phyloP scores from a whole-genome alignment of 2,797 vertebrate species.

The Rhabdomys pumilio region DNA sequence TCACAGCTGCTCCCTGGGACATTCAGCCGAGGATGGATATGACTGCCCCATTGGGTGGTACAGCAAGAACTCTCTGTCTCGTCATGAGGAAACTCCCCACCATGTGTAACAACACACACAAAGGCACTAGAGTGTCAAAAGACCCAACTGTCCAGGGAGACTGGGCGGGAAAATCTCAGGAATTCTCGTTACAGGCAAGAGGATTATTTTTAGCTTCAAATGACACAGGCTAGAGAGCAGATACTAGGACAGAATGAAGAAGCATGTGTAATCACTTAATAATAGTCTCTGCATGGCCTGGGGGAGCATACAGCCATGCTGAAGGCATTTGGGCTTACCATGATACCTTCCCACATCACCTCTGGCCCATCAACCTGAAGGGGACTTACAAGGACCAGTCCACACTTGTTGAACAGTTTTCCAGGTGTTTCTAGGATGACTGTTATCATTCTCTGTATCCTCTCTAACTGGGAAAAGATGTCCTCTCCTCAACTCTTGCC shows the following conservation, averaged over 20 bases:
- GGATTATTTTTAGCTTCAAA: constrained; percentile 76
- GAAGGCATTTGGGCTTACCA: constrained; percentile 7
- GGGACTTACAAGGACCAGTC: neutral
- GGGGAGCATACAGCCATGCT: constrained; percentile 39
- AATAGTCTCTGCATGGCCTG: constrained; percentile 51
- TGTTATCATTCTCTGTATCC: constrained; percentile 25
- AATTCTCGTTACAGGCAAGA: constrained; percentile 50
- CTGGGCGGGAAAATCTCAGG: constrained; percentile 53
- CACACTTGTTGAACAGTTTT: constrained; percentile 55
- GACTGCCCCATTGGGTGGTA: accelerated
- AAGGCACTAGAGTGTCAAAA: neutral
- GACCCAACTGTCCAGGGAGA: neutral
- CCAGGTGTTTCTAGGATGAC: constrained; percentile 71
- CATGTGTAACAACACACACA: neutral
- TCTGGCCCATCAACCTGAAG: neutral
- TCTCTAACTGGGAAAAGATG: constrained; percentile 34
- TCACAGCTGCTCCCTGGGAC: neutral
- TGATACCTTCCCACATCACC: constrained; percentile 4
- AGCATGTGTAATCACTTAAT: constrained; percentile 77
- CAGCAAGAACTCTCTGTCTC: neutral
- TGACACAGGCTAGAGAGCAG: constrained; percentile 60
- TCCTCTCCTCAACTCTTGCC: neutral
- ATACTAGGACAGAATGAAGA: constrained; percentile 33
- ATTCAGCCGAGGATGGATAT: accelerated
- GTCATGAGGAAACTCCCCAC: neutral